phyloP scores from a whole-genome alignment of 1,140 invertebrate species.

The Euwallacea similis region DNA sequence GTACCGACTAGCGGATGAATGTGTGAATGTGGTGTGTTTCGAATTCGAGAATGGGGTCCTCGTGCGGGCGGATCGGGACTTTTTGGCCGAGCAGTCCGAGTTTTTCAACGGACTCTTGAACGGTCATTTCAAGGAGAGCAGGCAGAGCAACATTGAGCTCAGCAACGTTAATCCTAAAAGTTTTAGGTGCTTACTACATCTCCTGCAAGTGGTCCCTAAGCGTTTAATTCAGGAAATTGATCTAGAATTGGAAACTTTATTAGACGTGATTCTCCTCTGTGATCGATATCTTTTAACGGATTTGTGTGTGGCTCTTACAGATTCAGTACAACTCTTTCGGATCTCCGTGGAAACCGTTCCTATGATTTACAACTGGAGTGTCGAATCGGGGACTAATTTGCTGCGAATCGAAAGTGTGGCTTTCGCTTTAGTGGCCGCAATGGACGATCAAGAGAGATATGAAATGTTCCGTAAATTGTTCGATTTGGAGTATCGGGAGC shows the following conservation, averaged over 20 bases:
- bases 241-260: constrained; percentile 58
- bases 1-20: constrained; percentile 46
- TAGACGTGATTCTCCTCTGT: constrained; percentile 67
- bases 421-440: constrained; percentile 57
- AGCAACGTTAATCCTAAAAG: constrained; percentile 61
- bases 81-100: constrained; percentile 64
- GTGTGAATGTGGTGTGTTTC: constrained; percentile 60
- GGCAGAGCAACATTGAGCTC: constrained; percentile 59
- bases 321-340: constrained; percentile 58
- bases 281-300: constrained; percentile 66
- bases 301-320: constrained; percentile 59
- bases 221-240: constrained; percentile 42
- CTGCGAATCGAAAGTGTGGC: constrained; percentile 60
- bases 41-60: constrained; percentile 65
- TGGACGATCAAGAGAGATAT: constrained; percentile 53
- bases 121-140: constrained; percentile 67
- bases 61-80: constrained; percentile 62
- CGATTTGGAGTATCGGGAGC: constrained; percentile 44
- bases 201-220: constrained; percentile 57
- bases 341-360: constrained; percentile 55
- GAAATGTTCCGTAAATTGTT: constrained; percentile 48
- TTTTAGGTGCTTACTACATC: constrained; percentile 58
- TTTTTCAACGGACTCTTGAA: constrained; percentile 67
- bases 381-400: constrained; percentile 60
- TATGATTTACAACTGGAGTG: constrained; percentile 60